These are phyloP conservation scores for Pseudomyrmex cubaensis DNA, from an alignment of 1,140 invertebrate genomes.

Conservation along the genomic window DNA sequence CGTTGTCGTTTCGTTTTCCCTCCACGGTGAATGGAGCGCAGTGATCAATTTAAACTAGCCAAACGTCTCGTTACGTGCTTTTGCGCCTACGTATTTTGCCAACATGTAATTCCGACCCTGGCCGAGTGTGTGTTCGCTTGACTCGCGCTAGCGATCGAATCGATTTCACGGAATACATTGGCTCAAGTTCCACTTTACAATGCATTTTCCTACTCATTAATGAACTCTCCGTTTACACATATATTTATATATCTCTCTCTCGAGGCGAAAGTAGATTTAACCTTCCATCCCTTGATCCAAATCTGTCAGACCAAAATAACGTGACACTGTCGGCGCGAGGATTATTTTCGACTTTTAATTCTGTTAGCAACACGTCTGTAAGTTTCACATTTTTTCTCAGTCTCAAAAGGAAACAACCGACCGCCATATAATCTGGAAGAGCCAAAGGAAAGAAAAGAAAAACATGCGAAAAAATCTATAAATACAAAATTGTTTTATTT, in stretches of 20 bases:
- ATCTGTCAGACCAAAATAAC: constrained; percentile 44
- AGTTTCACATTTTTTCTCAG: neutral
- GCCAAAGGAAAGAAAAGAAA: neutral
- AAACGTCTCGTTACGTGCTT: neutral
- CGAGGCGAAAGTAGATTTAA: constrained; percentile 34
- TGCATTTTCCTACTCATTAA: constrained; percentile 49
- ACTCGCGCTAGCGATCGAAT: constrained; percentile 67
- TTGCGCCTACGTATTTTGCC: neutral
- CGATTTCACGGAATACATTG: constrained; percentile 67
- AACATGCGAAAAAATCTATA: neutral
- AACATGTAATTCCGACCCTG: constrained; percentile 34
- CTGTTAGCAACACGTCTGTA: constrained; percentile 32
- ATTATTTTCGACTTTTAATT: constrained; percentile 46
- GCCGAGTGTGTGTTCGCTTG: constrained; percentile 26
- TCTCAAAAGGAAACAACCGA: constrained; percentile 16
- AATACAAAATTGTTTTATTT: too few relatives aligned
- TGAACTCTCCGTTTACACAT: constrained; percentile 2
- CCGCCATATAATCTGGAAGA: constrained; percentile 27
- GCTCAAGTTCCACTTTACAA: constrained; percentile 62
- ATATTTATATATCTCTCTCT: neutral
- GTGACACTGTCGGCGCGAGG: neutral
- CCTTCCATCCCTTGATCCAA: constrained; percentile 10
- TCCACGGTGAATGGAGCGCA: neutral
- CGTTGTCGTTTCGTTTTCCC: constrained; percentile 59
- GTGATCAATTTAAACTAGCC: neutral